Evolutionary conservation across 2,797 vertebrate species (phyloP).

Genomic region (Pseudomugil tenellus): DNA sequence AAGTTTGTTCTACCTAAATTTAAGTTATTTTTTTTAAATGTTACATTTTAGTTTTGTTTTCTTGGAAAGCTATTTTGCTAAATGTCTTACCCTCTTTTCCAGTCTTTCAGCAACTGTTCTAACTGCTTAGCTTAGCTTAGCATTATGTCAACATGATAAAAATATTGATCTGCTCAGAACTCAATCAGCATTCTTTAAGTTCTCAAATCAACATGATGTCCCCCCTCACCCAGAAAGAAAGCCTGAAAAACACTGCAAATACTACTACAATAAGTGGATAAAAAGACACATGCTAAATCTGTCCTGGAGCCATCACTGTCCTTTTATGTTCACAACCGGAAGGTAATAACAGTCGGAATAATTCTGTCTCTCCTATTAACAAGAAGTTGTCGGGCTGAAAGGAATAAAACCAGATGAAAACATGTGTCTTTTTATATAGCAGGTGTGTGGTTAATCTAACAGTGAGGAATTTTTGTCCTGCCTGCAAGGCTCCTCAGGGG

Average conservation of each 20-base stretch:
- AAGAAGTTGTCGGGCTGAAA: not conserved
- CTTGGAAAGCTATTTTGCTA: not conserved
- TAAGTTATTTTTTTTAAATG: too few relatives aligned
- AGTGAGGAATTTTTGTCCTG: constrained; percentile 48
- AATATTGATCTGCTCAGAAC: not conserved
- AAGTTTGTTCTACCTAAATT: not conserved
- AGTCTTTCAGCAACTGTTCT: too few relatives aligned
- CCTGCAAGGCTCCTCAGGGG: constrained; percentile 44
- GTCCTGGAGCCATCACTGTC: constrained; percentile 6
- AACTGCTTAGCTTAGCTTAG: not conserved
- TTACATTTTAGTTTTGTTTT: not conserved
- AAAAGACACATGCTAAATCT: constrained; percentile 23
- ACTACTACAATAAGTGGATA: not conserved
- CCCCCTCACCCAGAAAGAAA: constrained; percentile 19
- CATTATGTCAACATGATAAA: not conserved
- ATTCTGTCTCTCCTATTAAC: not conserved
- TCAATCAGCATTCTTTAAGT: not conserved
- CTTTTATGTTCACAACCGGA: constrained; percentile 20
- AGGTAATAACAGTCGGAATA: not conserved
- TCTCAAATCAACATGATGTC: not conserved
- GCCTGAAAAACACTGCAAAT: not conserved
- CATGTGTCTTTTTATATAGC: constrained; percentile 34
- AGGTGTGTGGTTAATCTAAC: constrained; percentile 42
- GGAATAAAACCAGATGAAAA: constrained; percentile 1
- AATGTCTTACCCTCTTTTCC: not conserved